Evolutionary conservation across 2,113 vertebrate species (phyloP), one percentile per base, ranked within the genome.

Genomic region (Atractosteus spatula): DNA sequence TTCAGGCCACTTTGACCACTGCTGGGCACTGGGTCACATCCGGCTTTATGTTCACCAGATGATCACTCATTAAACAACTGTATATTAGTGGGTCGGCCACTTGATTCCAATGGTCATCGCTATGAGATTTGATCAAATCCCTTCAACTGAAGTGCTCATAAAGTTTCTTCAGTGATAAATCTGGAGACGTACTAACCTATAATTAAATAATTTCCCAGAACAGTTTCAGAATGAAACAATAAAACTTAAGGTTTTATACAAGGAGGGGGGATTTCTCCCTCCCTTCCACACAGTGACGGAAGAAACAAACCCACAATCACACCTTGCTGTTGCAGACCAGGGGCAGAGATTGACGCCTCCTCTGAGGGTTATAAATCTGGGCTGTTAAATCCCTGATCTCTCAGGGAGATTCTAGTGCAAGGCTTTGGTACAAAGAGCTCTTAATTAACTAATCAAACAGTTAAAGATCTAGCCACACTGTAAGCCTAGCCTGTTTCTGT

Each of bases 1-100:
- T 29, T 29, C 29, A 29, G 29, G 29, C 29, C 29, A 29, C 29
- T 29, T 29, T 29, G 29, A 29, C 29, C 29, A 29, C 29, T 29
- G 29, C 29, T 66, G 41, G 3, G 61, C 17, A 63, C 43, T 47
- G 44, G 47, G 29, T 62, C 45, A 6, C 17, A 55, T 44, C 56
- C 16, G 45, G 45, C 8, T n/a, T 14, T 64, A 54, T 16, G 55
- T 74, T 73, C 74, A 75, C 74, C 59, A 71, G 74, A 66, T 29
- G 13, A 16, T 59, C 42, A 43, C 4, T 55, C 29, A 29, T 29
- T 1, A 29, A 13, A 44, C 64, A 59, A 44, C 63, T 16, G 11
- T 57, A 72, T 29, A 57, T 11, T 14, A 56, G 7, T n/a, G 45
- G 11, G 42, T 57, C 14, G 8, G 8, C 29, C 29, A 29, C 29